Percentiles rank a stretch among this genome's conserved stretches.
Evolutionary conservation across 2,113 vertebrate species (phyloP).

Genomic region (Empidonax alnorum): DNA sequence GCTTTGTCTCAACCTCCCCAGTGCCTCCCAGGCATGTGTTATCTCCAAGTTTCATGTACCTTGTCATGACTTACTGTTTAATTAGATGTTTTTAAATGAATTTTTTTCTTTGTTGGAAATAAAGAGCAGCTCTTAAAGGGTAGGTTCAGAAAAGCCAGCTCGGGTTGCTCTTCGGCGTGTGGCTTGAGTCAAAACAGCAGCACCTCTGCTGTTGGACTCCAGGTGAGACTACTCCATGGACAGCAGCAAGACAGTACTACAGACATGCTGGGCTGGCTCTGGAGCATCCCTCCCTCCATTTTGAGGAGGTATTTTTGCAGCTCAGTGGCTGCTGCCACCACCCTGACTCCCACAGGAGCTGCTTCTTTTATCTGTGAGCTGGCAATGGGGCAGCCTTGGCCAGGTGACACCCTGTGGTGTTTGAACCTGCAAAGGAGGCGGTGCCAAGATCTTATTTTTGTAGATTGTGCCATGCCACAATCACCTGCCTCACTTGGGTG

Average conservation of each 20-base stretch:
- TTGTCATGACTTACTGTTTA: slow-evolving; percentile 70
- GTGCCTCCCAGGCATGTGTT: slow-evolving; percentile 52
- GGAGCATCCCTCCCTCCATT: background rate
- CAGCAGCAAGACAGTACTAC: fast-evolving
- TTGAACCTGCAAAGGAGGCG: background rate
- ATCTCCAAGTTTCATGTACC: slow-evolving; percentile 66
- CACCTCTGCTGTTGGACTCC: background rate
- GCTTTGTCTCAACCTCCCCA: slow-evolving; percentile 40
- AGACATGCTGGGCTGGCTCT: fast-evolving
- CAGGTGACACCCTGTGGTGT: fast-evolving
- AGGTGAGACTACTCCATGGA: background rate
- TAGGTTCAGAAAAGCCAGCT: slow-evolving; percentile 17
- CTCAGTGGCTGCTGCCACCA: fast-evolving
- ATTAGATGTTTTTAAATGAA: slow-evolving; percentile 63
- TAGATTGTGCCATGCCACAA: fast-evolving
- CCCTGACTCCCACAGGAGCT: background rate
- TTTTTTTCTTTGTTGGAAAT: slow-evolving; percentile 30
- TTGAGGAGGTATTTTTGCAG: background rate
- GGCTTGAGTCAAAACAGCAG: background rate
- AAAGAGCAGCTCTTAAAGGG: slow-evolving; percentile 1
- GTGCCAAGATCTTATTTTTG: background rate
- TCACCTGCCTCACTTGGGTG: background rate
- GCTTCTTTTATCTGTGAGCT: background rate
- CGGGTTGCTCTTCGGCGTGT: background rate
- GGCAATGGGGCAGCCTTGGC: background rate